Conservation (phyloP, 1,140 invertebrate species). For the Planococcus citri region DNA sequence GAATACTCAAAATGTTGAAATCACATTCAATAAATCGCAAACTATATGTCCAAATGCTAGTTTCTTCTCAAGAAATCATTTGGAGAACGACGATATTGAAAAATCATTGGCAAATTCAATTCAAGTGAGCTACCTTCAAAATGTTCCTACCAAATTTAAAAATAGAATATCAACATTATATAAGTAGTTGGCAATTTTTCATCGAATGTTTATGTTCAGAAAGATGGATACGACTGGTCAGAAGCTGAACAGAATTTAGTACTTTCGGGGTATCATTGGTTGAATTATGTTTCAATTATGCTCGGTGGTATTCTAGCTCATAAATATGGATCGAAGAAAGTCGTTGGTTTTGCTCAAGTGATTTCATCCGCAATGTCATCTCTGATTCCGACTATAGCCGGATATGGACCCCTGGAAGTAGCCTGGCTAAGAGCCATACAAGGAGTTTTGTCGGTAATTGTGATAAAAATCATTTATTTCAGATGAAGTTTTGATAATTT, state of each 20-base stretch:
- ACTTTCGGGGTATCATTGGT: background rate
- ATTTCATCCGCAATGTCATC: conserved; percentile 53
- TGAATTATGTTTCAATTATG: conserved; percentile 31
- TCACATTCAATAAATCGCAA: background rate
- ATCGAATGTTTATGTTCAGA: no score
- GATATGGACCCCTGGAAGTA: conserved; percentile 43
- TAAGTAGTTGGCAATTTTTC: no score
- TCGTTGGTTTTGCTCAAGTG: conserved; percentile 56
- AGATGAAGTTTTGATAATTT: background rate
- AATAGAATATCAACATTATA: no score
- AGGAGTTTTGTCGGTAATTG: conserved; percentile 57
- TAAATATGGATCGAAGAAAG: conserved; percentile 53
- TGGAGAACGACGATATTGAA: background rate
- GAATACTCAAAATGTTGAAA: background rate
- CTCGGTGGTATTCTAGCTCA: conserved; percentile 58
- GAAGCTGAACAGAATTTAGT: background rate
- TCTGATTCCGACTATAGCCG: conserved; percentile 49
- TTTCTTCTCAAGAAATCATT: background rate
- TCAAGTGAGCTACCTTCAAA: no score
- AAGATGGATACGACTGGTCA: background rate
- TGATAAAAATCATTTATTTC: background rate
- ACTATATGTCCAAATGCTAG: background rate
- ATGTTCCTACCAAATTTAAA: no score
- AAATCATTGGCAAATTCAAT: no score
- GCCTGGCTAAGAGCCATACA: conserved; percentile 54